Evolutionary conservation across 2,113 vertebrate genomes (phyloP).

Genomic region (Scomber colias): DNA sequence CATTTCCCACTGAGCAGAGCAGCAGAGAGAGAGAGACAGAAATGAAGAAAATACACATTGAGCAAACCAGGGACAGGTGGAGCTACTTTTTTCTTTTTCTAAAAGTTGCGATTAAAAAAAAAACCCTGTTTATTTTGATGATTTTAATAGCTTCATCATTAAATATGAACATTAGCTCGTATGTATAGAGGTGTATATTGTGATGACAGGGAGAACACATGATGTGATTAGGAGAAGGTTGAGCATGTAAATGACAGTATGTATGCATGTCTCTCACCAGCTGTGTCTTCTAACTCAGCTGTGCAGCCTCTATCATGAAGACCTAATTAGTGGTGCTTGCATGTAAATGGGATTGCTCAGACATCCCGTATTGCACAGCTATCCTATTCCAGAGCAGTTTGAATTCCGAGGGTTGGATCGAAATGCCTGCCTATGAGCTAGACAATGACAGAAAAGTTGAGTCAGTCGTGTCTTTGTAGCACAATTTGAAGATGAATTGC

Average conservation of each 20-base stretch:
- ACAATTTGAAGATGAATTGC: no score
- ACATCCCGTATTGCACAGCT: no score
- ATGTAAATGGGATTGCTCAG: constrained; percentile 15
- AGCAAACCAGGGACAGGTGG: constrained; percentile 12
- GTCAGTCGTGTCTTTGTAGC: no score
- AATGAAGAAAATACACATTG: constrained; percentile 41
- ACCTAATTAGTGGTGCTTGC: constrained; percentile 16
- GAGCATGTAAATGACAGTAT: constrained; percentile 36
- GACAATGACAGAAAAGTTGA: no score
- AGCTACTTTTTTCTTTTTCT: not conserved
- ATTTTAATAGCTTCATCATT: no score
- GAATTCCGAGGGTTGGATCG: no score
- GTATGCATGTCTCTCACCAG: constrained; percentile 24
- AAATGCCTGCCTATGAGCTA: no score
- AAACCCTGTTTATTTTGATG: no score
- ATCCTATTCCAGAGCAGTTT: no score
- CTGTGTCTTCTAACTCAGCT: constrained; percentile 30
- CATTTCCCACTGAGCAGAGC: constrained; percentile 33
- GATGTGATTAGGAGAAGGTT: constrained; percentile 20
- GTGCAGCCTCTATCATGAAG: constrained; percentile 27
- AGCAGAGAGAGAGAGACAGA: constrained; percentile 28
- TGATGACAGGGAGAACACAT: constrained; percentile 7
- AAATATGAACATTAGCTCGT: no score
- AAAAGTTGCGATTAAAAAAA: no score
- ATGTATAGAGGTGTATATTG: not conserved